A percentile compares a stretch with the other conserved stretches of the same genome.
Conservation (phyloP, 2,888 invertebrate genomes). For the Pardosa pseudoannulata region DNA sequence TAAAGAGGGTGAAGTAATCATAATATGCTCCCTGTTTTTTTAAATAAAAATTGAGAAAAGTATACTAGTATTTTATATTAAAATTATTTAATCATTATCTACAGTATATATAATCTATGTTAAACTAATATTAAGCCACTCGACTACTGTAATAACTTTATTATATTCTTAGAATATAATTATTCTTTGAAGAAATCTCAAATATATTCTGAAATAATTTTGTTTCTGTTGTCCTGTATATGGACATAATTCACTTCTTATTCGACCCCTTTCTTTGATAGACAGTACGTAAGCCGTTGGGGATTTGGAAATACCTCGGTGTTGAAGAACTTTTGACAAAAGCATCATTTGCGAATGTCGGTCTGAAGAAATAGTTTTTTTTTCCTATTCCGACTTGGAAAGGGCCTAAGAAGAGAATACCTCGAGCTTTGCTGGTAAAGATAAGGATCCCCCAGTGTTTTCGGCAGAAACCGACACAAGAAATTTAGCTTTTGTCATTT, state of each 20-base stretch:
- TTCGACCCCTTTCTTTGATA: slow-evolving; percentile 35
- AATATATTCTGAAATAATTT: no score
- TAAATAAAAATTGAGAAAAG: no score
- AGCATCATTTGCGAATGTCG: slow-evolving; percentile 39
- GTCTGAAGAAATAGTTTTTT: not conserved
- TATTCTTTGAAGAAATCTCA: no score
- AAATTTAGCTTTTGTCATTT: slow-evolving; percentile 30
- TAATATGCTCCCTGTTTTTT: no score
- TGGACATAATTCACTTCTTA: slow-evolving; percentile 23
- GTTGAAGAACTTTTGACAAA: slow-evolving; percentile 41
- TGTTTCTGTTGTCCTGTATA: no score
- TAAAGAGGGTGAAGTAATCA: no score
- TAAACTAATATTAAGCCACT: no score
- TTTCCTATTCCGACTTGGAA: not conserved
- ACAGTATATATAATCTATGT: no score
- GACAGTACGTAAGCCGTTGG: slow-evolving; percentile 38
- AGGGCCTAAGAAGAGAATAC: not conserved
- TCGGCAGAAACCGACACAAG: slow-evolving; percentile 21
- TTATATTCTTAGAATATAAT: no score
- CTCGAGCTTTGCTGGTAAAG: not conserved
- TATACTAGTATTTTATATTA: no score
- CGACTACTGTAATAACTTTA: no score
- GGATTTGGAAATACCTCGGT: slow-evolving; percentile 24
- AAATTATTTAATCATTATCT: no score
- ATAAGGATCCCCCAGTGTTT: slow-evolving; percentile 18